Percentiles rank a stretch among this genome's conserved stretches.
Evolutionary conservation across 2,113 vertebrate genomes (phyloP).

Genomic region (Pluvianellus socialis): DNA sequence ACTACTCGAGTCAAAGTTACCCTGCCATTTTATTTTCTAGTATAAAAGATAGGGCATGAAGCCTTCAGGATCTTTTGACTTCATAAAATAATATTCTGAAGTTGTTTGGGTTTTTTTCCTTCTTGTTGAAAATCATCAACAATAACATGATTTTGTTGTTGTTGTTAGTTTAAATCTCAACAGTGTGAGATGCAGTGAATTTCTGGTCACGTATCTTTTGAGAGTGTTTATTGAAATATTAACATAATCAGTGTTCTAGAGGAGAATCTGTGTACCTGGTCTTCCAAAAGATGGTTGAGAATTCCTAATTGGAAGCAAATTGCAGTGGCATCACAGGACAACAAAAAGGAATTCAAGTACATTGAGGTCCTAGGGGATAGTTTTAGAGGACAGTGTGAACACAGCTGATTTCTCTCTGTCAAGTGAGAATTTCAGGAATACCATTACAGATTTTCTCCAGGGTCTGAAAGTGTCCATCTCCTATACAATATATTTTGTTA

Average conservation of each 20-base stretch:
- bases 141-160: not conserved
- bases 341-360: not conserved
- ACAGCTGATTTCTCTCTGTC: not conserved
- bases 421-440: not conserved
- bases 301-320: not conserved
- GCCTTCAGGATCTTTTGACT: not conserved
- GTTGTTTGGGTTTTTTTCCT: not conserved
- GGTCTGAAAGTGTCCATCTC: not conserved
- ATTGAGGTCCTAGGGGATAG: not conserved
- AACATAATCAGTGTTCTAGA: not conserved
- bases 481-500: not conserved
- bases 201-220: not conserved
- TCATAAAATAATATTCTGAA: not conserved
- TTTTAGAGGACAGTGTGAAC: not conserved
- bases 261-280: not conserved
- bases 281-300: not conserved
- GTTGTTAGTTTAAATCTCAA: not conserved
- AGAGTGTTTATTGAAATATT: not conserved
- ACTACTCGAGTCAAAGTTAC: not conserved
- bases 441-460: not conserved
- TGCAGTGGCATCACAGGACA: not conserved
- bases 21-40: not conserved
- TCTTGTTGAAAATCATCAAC: not conserved
- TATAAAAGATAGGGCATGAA: not conserved
- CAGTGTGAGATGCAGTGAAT: not conserved